Percentiles rank a stretch among this genome's conserved stretches.
Evolutionary conservation across 1,140 invertebrate species (phyloP).

Genomic region (Notospermus geniculatus): DNA sequence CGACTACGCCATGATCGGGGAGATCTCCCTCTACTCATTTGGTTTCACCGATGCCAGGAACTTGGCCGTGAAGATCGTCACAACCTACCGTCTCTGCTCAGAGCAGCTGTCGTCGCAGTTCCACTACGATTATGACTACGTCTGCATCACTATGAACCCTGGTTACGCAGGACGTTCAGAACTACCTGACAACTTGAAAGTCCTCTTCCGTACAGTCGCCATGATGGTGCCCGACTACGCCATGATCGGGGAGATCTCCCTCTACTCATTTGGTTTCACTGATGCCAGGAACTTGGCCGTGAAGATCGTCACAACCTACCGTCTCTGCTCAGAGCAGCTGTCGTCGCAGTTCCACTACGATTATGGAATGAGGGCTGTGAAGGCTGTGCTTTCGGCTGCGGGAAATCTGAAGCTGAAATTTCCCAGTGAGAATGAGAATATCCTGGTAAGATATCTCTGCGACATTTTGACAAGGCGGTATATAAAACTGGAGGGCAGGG

Average conservation of each 20-base stretch:
- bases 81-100: slow-evolving; percentile 55
- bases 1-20: slow-evolving; percentile 58
- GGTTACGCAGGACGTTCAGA: too few relatives aligned
- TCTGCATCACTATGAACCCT: too few relatives aligned
- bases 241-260: slow-evolving; percentile 57
- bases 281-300: slow-evolving; percentile 53
- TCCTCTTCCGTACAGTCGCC: slow-evolving; percentile 51
- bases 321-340: too few relatives aligned
- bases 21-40: slow-evolving; percentile 57
- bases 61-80: slow-evolving; percentile 57
- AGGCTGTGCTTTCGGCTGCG: slow-evolving; percentile 56
- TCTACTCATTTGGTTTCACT: slow-evolving; percentile 57
- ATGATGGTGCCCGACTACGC: slow-evolving; percentile 58
- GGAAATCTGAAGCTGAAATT: slow-evolving; percentile 57
- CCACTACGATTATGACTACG: too few relatives aligned
- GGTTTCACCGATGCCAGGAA: slow-evolving; percentile 56
- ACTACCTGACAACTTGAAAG: too few relatives aligned
- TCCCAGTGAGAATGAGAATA: slow-evolving; percentile 56
- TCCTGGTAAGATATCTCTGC: slow-evolving; percentile 46
- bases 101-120: slow-evolving; percentile 57
- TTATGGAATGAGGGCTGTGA: slow-evolving; percentile 59
- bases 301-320: slow-evolving; percentile 57
- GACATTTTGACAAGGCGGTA: neutral
- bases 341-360: slow-evolving; percentile 58
- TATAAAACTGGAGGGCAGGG: too few relatives aligned